Evolutionary conservation across 2,113 vertebrate genomes (phyloP).

Genomic region (Phoenicopterus ruber): DNA sequence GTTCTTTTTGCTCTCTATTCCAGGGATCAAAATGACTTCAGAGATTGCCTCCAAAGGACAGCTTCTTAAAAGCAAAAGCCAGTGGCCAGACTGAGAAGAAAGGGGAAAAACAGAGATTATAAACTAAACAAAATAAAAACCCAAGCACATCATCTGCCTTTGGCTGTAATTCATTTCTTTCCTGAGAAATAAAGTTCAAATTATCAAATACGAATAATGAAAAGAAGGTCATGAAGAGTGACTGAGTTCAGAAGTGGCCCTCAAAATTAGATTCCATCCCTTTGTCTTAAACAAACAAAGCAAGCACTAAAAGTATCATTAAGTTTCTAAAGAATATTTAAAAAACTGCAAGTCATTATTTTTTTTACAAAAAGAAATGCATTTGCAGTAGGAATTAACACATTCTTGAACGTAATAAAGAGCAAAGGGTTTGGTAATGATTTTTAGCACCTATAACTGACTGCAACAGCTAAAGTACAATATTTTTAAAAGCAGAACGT

Average conservation of each 20-base stretch:
- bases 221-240: neutral
- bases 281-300: neutral
- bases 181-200: neutral
- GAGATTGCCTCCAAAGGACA: neutral
- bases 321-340: neutral
- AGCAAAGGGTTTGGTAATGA: neutral
- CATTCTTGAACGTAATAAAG: neutral
- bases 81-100: neutral
- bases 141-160: neutral
- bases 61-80: neutral
- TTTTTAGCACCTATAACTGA: slow-evolving; percentile 7
- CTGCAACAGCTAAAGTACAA: neutral
- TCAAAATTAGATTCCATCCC: neutral
- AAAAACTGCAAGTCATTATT: neutral
- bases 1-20: neutral
- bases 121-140: neutral
- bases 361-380: neutral
- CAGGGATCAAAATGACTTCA: neutral
- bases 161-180: neutral
- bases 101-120: neutral
- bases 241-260: neutral
- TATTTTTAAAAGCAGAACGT: neutral
- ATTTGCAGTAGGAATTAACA: neutral
- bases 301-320: neutral
- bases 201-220: neutral